These are phyloP conservation scores for Eumeta japonica DNA, from an alignment of 1,140 invertebrate species.

Conservation along the genomic window DNA sequence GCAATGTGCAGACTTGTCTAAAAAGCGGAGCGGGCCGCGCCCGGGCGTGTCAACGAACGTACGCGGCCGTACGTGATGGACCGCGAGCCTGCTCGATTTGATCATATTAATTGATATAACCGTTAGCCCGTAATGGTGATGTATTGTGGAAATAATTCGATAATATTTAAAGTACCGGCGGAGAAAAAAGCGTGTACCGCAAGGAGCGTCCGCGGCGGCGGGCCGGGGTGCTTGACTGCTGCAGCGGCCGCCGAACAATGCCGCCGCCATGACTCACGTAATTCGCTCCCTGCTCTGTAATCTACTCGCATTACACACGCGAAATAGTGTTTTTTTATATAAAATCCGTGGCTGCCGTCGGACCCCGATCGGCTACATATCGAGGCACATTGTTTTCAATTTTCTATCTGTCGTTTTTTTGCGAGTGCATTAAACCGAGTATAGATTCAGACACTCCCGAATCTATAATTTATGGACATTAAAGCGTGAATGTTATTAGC, in stretches of 20 bases:
- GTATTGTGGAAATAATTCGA: constrained; percentile 54
- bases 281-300: constrained; percentile 36
- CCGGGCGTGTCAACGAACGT: constrained; percentile 3
- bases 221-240: constrained; percentile 13
- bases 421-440: too few species aligned
- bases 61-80: constrained; percentile 36
- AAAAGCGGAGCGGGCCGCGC: not conserved
- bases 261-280: constrained; percentile 37
- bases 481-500: too few species aligned
- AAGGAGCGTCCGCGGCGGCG: constrained; percentile 19
- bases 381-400: too few species aligned
- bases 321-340: constrained; percentile 29
- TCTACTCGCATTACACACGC: constrained; percentile 37
- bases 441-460: too few species aligned
- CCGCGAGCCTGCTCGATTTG: constrained; percentile 44
- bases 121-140: constrained; percentile 49
- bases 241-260: constrained; percentile 22
- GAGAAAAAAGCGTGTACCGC: constrained; percentile 32
- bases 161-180: constrained; percentile 40
- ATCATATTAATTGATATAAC: constrained; percentile 52
- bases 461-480: too few species aligned
- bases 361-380: too few species aligned
- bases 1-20: not conserved
- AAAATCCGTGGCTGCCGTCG: too few species aligned
- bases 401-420: too few species aligned